These are phyloP conservation scores for Sapayoa aenigma DNA, from an alignment of 2,113 vertebrate genomes.

Conservation along the genomic window DNA sequence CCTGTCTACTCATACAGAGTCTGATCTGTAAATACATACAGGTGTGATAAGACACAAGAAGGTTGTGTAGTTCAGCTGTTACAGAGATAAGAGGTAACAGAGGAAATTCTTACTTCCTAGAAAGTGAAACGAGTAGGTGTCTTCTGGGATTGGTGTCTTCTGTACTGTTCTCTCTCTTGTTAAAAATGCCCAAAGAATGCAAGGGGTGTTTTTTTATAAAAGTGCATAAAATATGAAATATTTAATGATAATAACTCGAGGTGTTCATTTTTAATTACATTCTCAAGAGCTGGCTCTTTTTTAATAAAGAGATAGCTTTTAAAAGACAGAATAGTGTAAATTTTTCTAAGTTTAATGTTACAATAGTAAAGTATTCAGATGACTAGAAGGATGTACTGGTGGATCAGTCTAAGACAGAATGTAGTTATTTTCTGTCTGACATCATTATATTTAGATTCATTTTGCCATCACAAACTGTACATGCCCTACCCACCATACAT, in stretches of 20 bases:
- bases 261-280: background rate
- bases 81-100: background rate
- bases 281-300: background rate
- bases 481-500: background rate
- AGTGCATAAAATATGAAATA: background rate
- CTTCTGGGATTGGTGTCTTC: background rate
- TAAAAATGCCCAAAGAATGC: background rate
- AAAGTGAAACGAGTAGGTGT: background rate
- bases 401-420: background rate
- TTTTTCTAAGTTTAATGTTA: background rate
- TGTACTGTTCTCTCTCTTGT: background rate
- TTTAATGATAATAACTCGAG: background rate
- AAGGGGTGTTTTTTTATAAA: background rate
- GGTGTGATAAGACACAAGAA: background rate
- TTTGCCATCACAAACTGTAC: background rate
- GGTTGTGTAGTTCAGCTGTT: background rate
- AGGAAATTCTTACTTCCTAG: background rate
- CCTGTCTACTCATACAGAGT: background rate
- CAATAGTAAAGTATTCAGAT: background rate
- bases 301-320: background rate
- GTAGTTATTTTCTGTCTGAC: background rate
- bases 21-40: background rate
- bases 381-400: background rate
- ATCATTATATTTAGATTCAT: background rate
- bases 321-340: background rate